Base-by-base conservation (phyloP, 2,888 invertebrate species). In the Caenorhabditis japonica region DNA sequence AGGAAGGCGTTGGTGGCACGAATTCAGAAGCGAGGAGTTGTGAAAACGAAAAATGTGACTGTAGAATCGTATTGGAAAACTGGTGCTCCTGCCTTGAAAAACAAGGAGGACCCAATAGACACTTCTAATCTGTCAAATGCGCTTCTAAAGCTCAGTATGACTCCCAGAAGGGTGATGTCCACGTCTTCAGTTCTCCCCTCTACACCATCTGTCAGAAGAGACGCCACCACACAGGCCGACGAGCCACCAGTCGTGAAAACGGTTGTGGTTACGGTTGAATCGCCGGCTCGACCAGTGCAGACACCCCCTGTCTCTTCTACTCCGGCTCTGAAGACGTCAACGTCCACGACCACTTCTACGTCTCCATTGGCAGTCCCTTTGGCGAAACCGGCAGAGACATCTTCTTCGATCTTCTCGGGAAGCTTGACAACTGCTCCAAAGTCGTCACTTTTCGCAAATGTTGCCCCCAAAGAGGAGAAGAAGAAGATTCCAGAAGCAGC, bases 201-300 rank as follows among this genome's bases (percentile, higher is more conserved):
- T 25, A 7, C 19, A 1, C 12, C 39, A 4, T 44, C 58, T 0
- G 27, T 4, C 7, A 59, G 46, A 30, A 19, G 47, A 46, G 74
- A 74, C 39, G 74, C 74, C 1, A 36, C 68, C 13, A 74, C 74
- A 3, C 74, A 74, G 46, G 74, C 74, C 0, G 74, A 74, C 36
- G 56, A 56, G 10, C 61, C 68, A 4, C 59, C 60, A 12, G 39
- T 64, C 7, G 36, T 68, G 0, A 46, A 68, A 36, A 68, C 41
- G 13, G 61, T 62, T 13, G 56, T 64, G 1, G 64, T 64, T 0
- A 72, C 64, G 10, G 72, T 72, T 1, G 58, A 61, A n/a, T 49
- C 55, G 5, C 64, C 64, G 17, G 55, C 55, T 13, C 47, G 43
- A 36, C 47, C 64, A 2, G 30, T 49, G 1, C 10, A 30, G 4